Conservation (phyloP, 2,797 vertebrate genomes). For the Australoheros facetus region DNA sequence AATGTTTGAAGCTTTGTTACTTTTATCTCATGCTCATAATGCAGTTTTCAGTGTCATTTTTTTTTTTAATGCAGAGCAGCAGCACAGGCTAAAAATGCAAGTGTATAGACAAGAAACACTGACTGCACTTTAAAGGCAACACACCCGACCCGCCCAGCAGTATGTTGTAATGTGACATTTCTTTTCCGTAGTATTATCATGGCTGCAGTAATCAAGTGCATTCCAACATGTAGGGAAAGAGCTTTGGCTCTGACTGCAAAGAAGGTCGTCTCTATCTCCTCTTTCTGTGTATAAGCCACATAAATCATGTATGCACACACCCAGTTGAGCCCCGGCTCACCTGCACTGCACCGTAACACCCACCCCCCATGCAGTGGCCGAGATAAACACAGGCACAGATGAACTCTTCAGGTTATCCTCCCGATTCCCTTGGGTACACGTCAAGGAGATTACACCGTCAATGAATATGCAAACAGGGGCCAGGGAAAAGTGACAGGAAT, state of each 20-base stretch:
- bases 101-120: constrained; percentile 13
- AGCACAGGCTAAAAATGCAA: constrained; percentile 6
- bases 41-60: not conserved
- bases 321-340: constrained; percentile 61
- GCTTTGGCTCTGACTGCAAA: constrained; percentile 22
- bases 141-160: not conserved
- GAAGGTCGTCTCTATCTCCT: constrained; percentile 59
- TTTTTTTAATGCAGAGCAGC: not conserved
- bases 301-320: constrained; percentile 83
- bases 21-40: not conserved
- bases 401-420: constrained; percentile 78
- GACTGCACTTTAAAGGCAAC: constrained; percentile 13
- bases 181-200: not conserved
- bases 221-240: constrained; percentile 23
- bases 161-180: constrained; percentile 14
- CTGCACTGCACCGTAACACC: constrained; percentile 51
- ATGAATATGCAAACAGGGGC: constrained; percentile 73
- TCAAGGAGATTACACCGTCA: constrained; percentile 70
- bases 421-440: constrained; percentile 63
- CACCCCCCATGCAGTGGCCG: constrained; percentile 42
- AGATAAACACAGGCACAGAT: constrained; percentile 71
- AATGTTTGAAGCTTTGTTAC: not conserved
- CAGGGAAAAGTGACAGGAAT: constrained; percentile 41
- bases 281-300: constrained; percentile 61
- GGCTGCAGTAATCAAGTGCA: constrained; percentile 22